Base-by-base conservation (phyloP, 2,888 invertebrate species). In the Pyrgus malvae region DNA sequence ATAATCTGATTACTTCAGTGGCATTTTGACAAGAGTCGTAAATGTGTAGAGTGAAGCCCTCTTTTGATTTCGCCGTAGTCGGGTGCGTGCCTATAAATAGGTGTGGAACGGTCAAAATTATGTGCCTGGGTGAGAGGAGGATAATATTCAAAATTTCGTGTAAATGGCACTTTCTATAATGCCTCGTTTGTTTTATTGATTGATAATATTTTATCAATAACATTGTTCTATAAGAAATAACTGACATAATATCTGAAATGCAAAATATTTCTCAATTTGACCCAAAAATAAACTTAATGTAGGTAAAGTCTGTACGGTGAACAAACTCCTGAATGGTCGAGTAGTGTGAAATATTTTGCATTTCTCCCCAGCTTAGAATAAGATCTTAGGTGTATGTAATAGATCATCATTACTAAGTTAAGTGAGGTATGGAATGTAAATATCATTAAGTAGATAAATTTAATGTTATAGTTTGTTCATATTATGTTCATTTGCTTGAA, bases 401-500 rank as follows among this genome's bases (percentile, higher is more conserved):
- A 83, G 77, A 70, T 84, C 80, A 81, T 78, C 73, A 75, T 69
- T 75, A 72, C 56, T 81, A 83, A 79, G 74, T 71, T 85, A 87
- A 86, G 82, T 66, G 75, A 87, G 85, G 78, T 84, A 84, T 72
- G 80, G 80, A 86, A 78, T 90, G 90, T 90, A 90, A 88, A 90
- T 90, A 89, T 88, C 83, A 87, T 80, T 89, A 89, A 89, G 88
- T 90, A 90, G 90, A 81, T 89, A 89, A 89, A 88, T 89, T 89
- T 88, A 86, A 90, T 88, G 89, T 90, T 90, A 89, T 86, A 89
- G 78, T 89, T 89, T 90, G 89, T 90, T 90, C 89, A 84, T 87
- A 86, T 83, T 89, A 89, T 85, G 86, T 89, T 90, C 79, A 86
- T 86, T 89, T 90, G 90, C 90, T 90, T 90, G 84, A 90, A 88